A percentile compares a stretch with the other conserved stretches of the same genome.
Conservation (phyloP, 2,888 invertebrate genomes). For the Axea sp. region DNA sequence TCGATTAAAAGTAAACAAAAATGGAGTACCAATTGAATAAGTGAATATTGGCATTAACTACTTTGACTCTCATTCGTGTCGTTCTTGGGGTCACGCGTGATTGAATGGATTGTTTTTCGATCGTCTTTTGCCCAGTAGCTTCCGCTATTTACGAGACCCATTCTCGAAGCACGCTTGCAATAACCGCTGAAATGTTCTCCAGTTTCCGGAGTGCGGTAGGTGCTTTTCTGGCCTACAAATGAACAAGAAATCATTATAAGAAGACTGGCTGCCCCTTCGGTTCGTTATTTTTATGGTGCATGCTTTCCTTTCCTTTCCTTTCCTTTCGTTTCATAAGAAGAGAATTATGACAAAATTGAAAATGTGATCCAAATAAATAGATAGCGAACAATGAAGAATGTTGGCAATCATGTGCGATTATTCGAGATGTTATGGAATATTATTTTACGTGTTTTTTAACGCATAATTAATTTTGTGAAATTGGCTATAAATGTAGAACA, state of each 20-base stretch:
- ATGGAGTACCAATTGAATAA: too few species aligned
- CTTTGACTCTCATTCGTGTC: too few species aligned
- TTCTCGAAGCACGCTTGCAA: too few species aligned
- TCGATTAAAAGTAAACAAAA: too few species aligned
- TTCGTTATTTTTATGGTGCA: conserved; percentile 54
- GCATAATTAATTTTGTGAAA: conserved; percentile 20
- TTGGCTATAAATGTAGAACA: conserved; percentile 17
- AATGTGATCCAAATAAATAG: conserved; percentile 47
- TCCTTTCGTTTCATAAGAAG: conserved; percentile 43
- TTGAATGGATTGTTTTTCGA: too few species aligned
- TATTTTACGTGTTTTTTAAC: conserved; percentile 30
- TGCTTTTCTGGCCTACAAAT: conserved; percentile 48
- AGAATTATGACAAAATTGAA: conserved; percentile 53
- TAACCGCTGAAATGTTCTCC: too few species aligned
- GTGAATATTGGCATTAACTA: too few species aligned
- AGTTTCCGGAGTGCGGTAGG: too few species aligned
- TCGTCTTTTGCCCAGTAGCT: too few species aligned
- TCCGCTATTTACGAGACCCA: too few species aligned
- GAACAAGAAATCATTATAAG: conserved; percentile 47
- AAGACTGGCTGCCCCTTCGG: conserved; percentile 39
- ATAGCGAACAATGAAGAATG: conserved; percentile 34
- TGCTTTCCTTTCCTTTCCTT: conserved; percentile 49
- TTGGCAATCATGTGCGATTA: conserved; percentile 28
- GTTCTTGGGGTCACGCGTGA: too few species aligned
- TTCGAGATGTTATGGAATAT: conserved; percentile 26